phyloP scores from a whole-genome alignment of 2,113 vertebrate species.

The Heloderma charlesbogerti region DNA sequence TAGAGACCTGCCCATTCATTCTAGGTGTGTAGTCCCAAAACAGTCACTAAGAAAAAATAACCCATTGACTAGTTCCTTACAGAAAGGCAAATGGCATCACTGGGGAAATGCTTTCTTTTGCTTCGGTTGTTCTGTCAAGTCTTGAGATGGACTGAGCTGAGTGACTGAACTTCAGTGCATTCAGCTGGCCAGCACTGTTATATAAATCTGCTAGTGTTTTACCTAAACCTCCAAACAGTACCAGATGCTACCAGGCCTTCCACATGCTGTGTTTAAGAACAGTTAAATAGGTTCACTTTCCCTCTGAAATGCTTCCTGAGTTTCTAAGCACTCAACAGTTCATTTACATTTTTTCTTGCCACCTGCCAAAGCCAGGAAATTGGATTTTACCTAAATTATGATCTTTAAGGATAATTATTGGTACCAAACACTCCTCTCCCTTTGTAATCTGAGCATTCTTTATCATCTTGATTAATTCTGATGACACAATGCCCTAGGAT shows the following conservation, averaged over 20 bases:
- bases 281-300: neutral
- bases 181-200: neutral
- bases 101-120: neutral
- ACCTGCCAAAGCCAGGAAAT: slow-evolving; percentile 77
- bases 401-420: slow-evolving; percentile 79
- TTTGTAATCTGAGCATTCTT: slow-evolving; percentile 79
- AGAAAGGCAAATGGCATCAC: neutral
- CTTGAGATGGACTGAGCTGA: neutral
- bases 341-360: slow-evolving; percentile 68
- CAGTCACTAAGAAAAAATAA: neutral
- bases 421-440: slow-evolving; percentile 70
- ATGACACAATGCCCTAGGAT: slow-evolving; percentile 64
- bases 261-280: neutral
- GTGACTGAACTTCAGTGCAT: neutral
- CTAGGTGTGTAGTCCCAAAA: neutral
- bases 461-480: slow-evolving; percentile 75
- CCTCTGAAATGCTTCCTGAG: slow-evolving; percentile 24
- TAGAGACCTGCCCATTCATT: neutral
- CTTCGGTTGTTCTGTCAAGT: neutral
- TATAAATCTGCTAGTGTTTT: neutral
- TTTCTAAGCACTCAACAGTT: slow-evolving; percentile 59
- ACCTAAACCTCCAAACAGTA: neutral
- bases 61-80: neutral
- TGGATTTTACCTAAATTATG: slow-evolving; percentile 78
- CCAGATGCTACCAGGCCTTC: neutral